Conservation (phyloP, 2,113 vertebrate genomes). For the Equus quagga region DNA sequence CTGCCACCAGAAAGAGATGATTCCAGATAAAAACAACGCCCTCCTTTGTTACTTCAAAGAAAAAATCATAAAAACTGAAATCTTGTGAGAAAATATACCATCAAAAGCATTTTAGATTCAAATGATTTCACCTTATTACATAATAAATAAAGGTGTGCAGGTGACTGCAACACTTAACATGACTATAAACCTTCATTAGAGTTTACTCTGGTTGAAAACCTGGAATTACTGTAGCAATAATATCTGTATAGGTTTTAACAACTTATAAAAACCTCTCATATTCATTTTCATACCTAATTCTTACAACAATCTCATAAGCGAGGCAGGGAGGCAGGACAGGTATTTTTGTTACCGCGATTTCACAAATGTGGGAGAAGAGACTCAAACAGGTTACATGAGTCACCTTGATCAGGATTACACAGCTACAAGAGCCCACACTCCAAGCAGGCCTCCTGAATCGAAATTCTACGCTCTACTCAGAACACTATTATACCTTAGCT, state of each 20-base stretch:
- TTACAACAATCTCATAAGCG: neutral
- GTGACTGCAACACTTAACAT: neutral
- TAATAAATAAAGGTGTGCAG: slow-evolving; percentile 19
- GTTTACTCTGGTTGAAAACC: slow-evolving; percentile 42
- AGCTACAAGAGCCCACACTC: neutral
- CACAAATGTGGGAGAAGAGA: neutral
- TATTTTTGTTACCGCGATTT: neutral
- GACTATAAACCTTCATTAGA: neutral
- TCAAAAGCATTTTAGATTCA: slow-evolving; percentile 37
- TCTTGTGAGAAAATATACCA: slow-evolving; percentile 14
- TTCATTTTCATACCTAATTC: slow-evolving; percentile 49
- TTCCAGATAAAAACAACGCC: slow-evolving; percentile 8
- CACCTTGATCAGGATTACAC: neutral
- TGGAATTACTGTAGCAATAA: neutral
- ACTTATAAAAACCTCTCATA: neutral
- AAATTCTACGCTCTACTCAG: neutral
- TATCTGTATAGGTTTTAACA: slow-evolving; percentile 52
- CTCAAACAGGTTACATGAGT: neutral
- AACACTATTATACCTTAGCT: neutral
- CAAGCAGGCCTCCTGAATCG: neutral
- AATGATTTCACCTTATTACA: slow-evolving; percentile 18
- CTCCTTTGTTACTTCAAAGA: slow-evolving; percentile 33
- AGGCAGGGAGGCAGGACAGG: neutral
- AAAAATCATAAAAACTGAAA: slow-evolving; percentile 44
- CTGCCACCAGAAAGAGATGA: slow-evolving; percentile 34